Conservation (phyloP, 2,797 vertebrate genomes). For the Podargus strigoides region DNA sequence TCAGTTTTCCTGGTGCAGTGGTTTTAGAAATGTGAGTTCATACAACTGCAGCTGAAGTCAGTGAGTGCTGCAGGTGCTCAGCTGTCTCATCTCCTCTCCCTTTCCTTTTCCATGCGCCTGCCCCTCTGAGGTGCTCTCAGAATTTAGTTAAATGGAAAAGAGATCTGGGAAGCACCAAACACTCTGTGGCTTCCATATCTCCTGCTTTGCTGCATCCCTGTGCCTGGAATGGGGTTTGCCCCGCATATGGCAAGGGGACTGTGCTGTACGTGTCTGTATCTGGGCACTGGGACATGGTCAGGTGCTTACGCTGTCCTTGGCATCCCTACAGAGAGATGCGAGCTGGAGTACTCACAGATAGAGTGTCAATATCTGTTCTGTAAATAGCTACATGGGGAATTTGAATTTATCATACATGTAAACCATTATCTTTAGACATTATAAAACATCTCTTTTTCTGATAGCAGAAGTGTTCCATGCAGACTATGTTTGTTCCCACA, state of each 20-base stretch:
- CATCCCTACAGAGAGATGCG: background rate
- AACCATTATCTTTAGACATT: background rate
- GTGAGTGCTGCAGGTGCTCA: background rate
- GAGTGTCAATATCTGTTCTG: background rate
- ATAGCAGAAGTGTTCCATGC: background rate
- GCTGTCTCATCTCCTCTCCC: background rate
- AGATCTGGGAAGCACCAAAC: background rate
- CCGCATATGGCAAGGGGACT: rapidly evolving
- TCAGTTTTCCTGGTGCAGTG: background rate
- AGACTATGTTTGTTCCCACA: slow-evolving; percentile 41
- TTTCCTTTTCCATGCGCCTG: background rate
- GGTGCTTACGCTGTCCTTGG: background rate
- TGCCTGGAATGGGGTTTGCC: background rate
- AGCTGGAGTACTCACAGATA: background rate
- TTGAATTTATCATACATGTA: background rate
- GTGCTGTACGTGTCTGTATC: background rate
- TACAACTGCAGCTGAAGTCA: background rate
- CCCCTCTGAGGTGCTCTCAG: background rate
- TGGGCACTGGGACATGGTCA: background rate
- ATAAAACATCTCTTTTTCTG: background rate
- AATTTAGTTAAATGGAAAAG: background rate
- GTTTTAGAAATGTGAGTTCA: background rate
- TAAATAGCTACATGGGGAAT: background rate
- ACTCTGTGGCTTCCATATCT: rapidly evolving
- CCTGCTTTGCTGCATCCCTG: background rate